Conservation (phyloP, 1,140 invertebrate genomes). For the Apolygus lucorum region DNA sequence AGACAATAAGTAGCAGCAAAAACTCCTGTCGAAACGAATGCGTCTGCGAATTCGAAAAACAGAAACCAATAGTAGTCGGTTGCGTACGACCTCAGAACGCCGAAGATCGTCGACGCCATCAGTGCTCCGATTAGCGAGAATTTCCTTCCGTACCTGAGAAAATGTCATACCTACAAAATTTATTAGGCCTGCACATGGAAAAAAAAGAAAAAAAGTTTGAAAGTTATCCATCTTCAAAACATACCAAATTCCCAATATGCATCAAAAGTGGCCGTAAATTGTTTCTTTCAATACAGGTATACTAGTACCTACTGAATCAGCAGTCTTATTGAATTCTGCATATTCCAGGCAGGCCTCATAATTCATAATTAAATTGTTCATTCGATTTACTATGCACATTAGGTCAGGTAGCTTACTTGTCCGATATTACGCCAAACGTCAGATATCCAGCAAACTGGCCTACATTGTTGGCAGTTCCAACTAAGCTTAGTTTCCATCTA, state of each 20-base stretch:
- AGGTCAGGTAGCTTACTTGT: too few species aligned
- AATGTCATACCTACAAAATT: too few species aligned
- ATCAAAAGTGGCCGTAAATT: too few species aligned
- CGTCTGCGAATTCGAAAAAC: slow-evolving; percentile 4
- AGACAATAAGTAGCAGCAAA: background rate
- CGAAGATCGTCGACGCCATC: background rate
- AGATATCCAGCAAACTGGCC: slow-evolving; percentile 50
- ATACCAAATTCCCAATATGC: too few species aligned
- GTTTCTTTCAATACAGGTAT: too few species aligned
- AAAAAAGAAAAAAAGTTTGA: too few species aligned
- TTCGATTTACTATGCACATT: too few species aligned
- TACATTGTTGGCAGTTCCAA: slow-evolving; percentile 52
- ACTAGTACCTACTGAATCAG: too few species aligned
- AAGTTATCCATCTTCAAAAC: background rate
- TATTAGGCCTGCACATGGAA: too few species aligned
- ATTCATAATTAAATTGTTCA: too few species aligned
- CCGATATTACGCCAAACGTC: slow-evolving; percentile 48
- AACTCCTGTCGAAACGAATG: background rate
- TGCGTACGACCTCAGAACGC: background rate
- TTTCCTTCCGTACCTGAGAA: slow-evolving; percentile 3
- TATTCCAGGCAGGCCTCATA: too few species aligned
- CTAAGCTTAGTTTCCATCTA: slow-evolving; percentile 52
- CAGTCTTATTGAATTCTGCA: too few species aligned
- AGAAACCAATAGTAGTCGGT: background rate
- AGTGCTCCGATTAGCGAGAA: background rate